phyloP scores from a whole-genome alignment of 2,797 vertebrate species.

The Channa striata region DNA sequence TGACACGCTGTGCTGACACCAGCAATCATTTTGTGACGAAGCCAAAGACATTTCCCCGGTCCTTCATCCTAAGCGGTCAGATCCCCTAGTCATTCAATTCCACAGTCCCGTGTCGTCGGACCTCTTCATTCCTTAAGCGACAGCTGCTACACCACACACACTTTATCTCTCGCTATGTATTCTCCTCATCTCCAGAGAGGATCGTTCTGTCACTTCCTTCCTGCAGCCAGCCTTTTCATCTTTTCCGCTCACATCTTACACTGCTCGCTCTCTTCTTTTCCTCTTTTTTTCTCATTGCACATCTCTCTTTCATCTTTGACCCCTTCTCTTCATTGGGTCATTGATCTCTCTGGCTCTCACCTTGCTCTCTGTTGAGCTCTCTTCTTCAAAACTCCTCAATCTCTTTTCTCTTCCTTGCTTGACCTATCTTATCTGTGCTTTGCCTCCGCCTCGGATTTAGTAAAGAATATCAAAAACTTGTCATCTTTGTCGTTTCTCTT shows the following conservation, averaged over 20 bases:
- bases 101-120: slow-evolving; percentile 22
- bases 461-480: slow-evolving; percentile 61
- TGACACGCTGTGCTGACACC: slow-evolving; percentile 6
- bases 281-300: slow-evolving; percentile 22
- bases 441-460: slow-evolving; percentile 25
- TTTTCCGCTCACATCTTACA: slow-evolving; percentile 51
- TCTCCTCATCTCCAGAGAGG: slow-evolving; percentile 58
- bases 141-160: slow-evolving; percentile 38
- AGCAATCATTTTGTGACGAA: slow-evolving; percentile 18
- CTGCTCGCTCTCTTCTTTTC: slow-evolving; percentile 20
- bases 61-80: slow-evolving; percentile 30
- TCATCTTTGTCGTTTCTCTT: slow-evolving; percentile 26
- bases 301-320: slow-evolving; percentile 64
- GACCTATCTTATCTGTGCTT: slow-evolving; percentile 56
- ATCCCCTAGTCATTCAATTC: slow-evolving; percentile 31
- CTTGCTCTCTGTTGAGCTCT: slow-evolving; percentile 49
- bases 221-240: slow-evolving; percentile 61
- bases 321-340: slow-evolving; percentile 66
- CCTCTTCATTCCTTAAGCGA: slow-evolving; percentile 39
- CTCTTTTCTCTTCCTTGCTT: slow-evolving; percentile 36
- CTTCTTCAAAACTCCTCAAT: slow-evolving; percentile 47
- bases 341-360: slow-evolving; percentile 64
- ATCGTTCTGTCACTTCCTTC: slow-evolving; percentile 61
- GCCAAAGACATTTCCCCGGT: slow-evolving; percentile 12
- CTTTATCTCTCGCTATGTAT: slow-evolving; percentile 50